phyloP scores from a whole-genome alignment of 2,888 invertebrate species.

The Orchesellides sinensis region DNA sequence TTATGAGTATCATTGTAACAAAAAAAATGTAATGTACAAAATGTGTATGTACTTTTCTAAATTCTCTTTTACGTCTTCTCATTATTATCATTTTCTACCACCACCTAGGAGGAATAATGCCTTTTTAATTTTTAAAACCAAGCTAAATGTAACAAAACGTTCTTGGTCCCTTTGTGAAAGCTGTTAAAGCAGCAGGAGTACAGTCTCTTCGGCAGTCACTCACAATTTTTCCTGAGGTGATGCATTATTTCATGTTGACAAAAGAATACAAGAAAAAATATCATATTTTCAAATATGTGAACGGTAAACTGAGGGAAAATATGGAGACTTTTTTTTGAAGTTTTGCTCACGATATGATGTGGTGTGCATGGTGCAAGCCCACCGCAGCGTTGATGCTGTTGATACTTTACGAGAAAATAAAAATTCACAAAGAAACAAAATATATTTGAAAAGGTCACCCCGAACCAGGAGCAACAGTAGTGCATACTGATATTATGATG shows the following conservation, averaged over 20 bases:
- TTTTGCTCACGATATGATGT: slow-evolving; percentile 21
- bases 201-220: slow-evolving; percentile 42
- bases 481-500: slow-evolving; percentile 15
- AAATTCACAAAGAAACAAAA: background rate
- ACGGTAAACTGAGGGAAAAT: background rate
- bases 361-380: slow-evolving; percentile 39
- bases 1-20: slow-evolving; percentile 39
- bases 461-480: no score
- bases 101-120: slow-evolving; percentile 24
- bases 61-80: background rate
- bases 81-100: background rate
- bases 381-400: slow-evolving; percentile 37
- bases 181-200: slow-evolving; percentile 48
- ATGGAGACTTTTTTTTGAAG: background rate
- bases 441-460: background rate
- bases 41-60: slow-evolving; percentile 2
- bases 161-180: slow-evolving; percentile 10
- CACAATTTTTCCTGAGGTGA: slow-evolving; percentile 26
- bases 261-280: background rate
- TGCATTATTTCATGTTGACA: background rate
- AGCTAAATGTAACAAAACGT: slow-evolving; percentile 55
- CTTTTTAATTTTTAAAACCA: slow-evolving; percentile 21
- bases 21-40: background rate
- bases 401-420: no score
- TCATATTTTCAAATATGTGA: background rate